Evolutionary conservation across 2,113 vertebrate species (phyloP), one percentile per base, ranked within the genome.

Genomic region (Manacus vitellinus): DNA sequence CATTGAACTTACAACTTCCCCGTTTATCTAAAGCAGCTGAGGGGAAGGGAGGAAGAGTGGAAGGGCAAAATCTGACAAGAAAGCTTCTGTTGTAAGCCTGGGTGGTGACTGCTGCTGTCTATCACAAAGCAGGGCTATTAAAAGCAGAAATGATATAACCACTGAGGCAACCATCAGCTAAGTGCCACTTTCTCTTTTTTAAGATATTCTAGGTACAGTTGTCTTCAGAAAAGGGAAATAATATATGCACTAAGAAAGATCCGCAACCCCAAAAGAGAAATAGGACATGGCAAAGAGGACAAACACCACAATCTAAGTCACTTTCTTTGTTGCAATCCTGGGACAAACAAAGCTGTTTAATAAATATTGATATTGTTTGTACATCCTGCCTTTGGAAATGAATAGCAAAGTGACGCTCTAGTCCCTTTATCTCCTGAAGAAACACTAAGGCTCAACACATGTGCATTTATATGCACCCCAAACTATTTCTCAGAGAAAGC

Each of bases 311-410:
- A 67, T 54, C 70, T 85, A 92, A 96, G 86, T 89, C 83, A 72
- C 77, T 92, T 95, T 90, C 82, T 96, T 91, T 97, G 92, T 95
- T 96, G 76, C 96, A 96, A 76, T 85, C 83, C 91, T 65, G 89
- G 27, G 59, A 94, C 91, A 95, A 96, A 96, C 95, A 96, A 87
- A 88, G 70, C 65, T 81, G 61, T 88, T 92, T 94, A 77, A 94
- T 97, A 96, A 97, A 94, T 97, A 97, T 94, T 95, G 65, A 97
- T 97, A 87, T 35, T 94, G 91, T 97, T 97, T 96, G 95, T 89
- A 89, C 44, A 94, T 82, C 80, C 15, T 89, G 86, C 54, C 72
- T 94, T 91, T 91, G 73, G 66, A 82, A 91, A 92, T 91, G 58
- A 96, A 90, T 56, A 85, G 49, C 55, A 71, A 58, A 91, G 70